Conservation (phyloP, 2,797 vertebrate genomes). For the Crax fasciolata region DNA sequence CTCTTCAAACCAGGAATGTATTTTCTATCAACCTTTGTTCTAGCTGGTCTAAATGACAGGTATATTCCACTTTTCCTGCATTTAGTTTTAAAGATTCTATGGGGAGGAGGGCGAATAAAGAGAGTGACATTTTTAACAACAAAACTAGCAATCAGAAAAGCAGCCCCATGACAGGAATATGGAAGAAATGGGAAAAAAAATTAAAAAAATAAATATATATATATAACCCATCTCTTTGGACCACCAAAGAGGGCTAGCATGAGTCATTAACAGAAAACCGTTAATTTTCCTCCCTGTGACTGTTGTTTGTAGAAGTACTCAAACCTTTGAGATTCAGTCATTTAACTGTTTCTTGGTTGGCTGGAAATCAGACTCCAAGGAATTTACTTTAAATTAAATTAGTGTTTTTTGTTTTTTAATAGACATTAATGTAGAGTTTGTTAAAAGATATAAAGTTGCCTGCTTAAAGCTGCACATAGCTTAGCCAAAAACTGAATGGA, state of each 20-base stretch:
- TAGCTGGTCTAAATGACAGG: slow-evolving; percentile 93
- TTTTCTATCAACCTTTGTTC: slow-evolving; percentile 90
- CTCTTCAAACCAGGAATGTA: slow-evolving; percentile 89
- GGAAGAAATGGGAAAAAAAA: slow-evolving; percentile 83
- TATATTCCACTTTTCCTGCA: slow-evolving; percentile 88
- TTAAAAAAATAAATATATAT: background rate
- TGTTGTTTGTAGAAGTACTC: slow-evolving; percentile 84
- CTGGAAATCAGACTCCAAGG: slow-evolving; percentile 58
- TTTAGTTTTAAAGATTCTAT: slow-evolving; percentile 87
- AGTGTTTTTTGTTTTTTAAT: background rate
- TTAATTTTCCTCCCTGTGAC: slow-evolving; percentile 86
- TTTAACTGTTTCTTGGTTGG: slow-evolving; percentile 83
- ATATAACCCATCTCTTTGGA: slow-evolving; percentile 82
- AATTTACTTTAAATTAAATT: background rate
- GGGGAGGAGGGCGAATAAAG: slow-evolving; percentile 74
- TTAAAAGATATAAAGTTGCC: background rate
- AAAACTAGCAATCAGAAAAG: slow-evolving; percentile 88
- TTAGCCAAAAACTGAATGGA: background rate
- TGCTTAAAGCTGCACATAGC: background rate
- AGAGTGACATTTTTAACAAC: slow-evolving; percentile 88
- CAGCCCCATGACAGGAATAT: slow-evolving; percentile 83
- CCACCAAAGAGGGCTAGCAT: slow-evolving; percentile 88
- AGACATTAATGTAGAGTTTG: background rate
- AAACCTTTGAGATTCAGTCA: slow-evolving; percentile 78
- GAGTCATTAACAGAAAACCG: slow-evolving; percentile 86